Base-by-base conservation (phyloP, 2,888 invertebrate species). In the Brachypalpus laphriformis region DNA sequence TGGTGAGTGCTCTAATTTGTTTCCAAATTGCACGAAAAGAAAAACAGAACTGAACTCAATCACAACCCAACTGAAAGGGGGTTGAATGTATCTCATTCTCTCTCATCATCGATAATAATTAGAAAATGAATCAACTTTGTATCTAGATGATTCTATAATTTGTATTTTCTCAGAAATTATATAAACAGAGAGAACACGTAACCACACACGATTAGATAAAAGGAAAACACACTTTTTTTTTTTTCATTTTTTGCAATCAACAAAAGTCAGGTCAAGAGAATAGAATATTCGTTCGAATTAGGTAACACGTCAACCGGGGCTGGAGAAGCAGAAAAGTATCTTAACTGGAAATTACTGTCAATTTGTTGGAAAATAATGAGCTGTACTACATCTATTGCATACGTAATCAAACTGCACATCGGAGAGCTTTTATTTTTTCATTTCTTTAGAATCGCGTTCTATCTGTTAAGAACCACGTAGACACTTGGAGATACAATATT, bases 171-270 rank as follows among this genome's bases (percentile, higher is more conserved):
- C 65, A 72, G 66, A 81, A 85, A 81, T 85, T 85, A 85, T 85
- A 85, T 85, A 85, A 85, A 85, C 85, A 74, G 74, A 81, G 75
- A 56, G 66, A 75, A 71, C 61, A 85, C 85, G 85, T 85, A 85
- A 85, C 40, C 40, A 40, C 81, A 75, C 57, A 59, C 80, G 85
- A 85, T 85, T 85, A 85, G 75, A 81, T 85, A 81, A 81, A 81
- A 76, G 11, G 16, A 37, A 51, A 70, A 42, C 49, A 72, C 51
- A 80, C 42, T 59, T 70, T 4, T 25, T 4, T 25, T 25, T 25
- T 25, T 25, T 5, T n/a, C n/a, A n/a, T n/a, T 25, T 25, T 25
- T 70, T 65, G 70, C 63, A 70, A 71, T 57, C 70, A 71, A 66
- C 70, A 70, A 65, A 57, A 65, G 49, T 31, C 28, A 37, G 42